These are phyloP conservation scores for Berghia stephanieae DNA, from an alignment of 1,140 invertebrate species.

Conservation along the genomic window DNA sequence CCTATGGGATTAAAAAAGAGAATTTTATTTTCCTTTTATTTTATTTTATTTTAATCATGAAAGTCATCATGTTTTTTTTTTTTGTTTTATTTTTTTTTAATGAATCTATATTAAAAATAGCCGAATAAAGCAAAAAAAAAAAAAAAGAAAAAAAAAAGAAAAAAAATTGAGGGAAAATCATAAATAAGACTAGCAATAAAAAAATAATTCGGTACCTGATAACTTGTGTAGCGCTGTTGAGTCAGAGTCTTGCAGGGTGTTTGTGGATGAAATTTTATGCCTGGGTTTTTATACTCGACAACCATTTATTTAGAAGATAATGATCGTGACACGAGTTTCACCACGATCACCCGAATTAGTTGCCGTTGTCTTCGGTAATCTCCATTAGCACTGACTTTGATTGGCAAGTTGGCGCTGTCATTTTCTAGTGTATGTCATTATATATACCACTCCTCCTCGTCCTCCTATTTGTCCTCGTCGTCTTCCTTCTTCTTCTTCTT, in stretches of 20 bases:
- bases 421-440: too few relatives aligned
- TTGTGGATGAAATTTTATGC: background rate
- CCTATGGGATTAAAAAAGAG: too few relatives aligned
- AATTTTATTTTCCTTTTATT: too few relatives aligned
- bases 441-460: too few relatives aligned
- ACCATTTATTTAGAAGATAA: too few relatives aligned
- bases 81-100: too few relatives aligned
- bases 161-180: background rate
- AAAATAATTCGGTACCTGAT: background rate
- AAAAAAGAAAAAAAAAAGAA: background rate
- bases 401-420: too few relatives aligned
- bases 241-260: background rate
- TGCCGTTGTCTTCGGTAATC: background rate
- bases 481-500: too few relatives aligned
- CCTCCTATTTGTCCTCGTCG: too few relatives aligned
- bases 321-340: background rate
- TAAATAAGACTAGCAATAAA: background rate
- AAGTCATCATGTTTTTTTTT: too few relatives aligned
- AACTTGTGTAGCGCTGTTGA: background rate
- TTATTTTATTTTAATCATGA: too few relatives aligned
- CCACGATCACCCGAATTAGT: background rate
- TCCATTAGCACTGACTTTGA: background rate
- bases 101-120: background rate
- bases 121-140: background rate
- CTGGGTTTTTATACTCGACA: too few relatives aligned